Percentiles rank a stretch among this genome's conserved stretches.
These are phyloP conservation scores for Loris lydekkerianus DNA, from an alignment of 2,797 vertebrate genomes.

Conservation along the genomic window DNA sequence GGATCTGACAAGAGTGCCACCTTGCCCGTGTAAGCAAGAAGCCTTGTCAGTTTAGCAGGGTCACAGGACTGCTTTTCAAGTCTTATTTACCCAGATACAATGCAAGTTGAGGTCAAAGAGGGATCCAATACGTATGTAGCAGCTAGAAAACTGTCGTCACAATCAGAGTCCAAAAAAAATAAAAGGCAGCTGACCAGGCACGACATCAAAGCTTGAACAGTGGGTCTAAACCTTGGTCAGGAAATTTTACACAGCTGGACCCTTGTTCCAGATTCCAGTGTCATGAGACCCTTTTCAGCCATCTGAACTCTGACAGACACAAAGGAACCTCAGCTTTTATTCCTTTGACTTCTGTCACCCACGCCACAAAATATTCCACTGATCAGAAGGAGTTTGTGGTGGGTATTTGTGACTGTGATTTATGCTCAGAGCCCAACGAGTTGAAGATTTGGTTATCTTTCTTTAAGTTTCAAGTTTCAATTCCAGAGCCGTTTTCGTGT, in stretches of 20 bases:
- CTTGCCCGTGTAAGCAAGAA: background rate
- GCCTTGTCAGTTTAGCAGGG: background rate
- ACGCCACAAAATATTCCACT: background rate
- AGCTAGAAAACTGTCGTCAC: background rate
- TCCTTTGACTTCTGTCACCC: constrained; percentile 3
- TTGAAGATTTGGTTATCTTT: background rate
- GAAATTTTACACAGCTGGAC: background rate
- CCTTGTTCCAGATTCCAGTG: background rate
- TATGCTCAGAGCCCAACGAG: background rate
- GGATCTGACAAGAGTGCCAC: background rate
- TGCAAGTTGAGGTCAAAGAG: background rate
- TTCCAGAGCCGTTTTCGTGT: background rate
- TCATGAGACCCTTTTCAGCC: background rate
- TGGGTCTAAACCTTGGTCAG: background rate
- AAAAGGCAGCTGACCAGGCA: constrained; percentile 40
- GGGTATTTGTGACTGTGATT: background rate
- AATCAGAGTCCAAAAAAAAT: constrained; percentile 35
- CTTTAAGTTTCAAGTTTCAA: constrained; percentile 20
- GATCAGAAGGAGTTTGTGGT: background rate
- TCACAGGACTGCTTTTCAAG: background rate
- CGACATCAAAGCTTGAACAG: background rate
- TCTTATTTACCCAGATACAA: background rate
- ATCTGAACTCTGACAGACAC: background rate
- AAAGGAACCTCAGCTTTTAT: background rate
- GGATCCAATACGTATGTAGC: background rate